phyloP scores from a whole-genome alignment of 2,888 invertebrate genomes.

The Acleris cristana region DNA sequence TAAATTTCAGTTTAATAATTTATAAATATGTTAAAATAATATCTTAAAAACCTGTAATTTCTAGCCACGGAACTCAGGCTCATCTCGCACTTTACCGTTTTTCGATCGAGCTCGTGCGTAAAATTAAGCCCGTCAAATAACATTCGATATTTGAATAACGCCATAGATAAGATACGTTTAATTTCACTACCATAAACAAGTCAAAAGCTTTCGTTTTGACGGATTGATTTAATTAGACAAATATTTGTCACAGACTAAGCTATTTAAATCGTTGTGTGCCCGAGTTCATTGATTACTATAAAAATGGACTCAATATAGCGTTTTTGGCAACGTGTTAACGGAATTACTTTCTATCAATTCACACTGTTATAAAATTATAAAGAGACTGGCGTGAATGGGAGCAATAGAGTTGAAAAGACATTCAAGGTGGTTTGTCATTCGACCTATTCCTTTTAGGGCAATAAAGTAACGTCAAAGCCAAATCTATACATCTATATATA shows the following conservation, averaged over 20 bases:
- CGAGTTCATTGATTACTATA: too few relatives aligned
- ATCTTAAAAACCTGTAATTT: too few relatives aligned
- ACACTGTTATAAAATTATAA: background rate
- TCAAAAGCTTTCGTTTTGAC: slow-evolving; percentile 6
- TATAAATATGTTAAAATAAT: too few relatives aligned
- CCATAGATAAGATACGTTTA: background rate
- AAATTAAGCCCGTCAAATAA: background rate
- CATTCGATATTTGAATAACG: background rate
- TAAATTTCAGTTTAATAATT: too few relatives aligned
- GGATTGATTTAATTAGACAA: slow-evolving; percentile 13
- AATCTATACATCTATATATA: too few relatives aligned
- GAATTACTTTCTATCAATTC: slow-evolving; percentile 4
- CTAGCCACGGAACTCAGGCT: too few relatives aligned
- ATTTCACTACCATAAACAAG: slow-evolving; percentile 4
- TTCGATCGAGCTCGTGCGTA: background rate
- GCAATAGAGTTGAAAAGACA: background rate
- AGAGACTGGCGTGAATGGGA: background rate
- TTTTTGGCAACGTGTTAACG: too few relatives aligned
- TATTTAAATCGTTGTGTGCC: background rate
- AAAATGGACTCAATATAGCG: too few relatives aligned
- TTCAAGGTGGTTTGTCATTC: background rate
- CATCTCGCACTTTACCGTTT: too few relatives aligned
- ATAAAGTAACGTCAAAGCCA: too few relatives aligned
- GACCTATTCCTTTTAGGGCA: background rate
- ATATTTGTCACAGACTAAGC: slow-evolving; percentile 1